Percentiles rank a stretch among this genome's conserved stretches.
Evolutionary conservation across 2,113 vertebrate species (phyloP).

Genomic region (Macaca nemestrina): DNA sequence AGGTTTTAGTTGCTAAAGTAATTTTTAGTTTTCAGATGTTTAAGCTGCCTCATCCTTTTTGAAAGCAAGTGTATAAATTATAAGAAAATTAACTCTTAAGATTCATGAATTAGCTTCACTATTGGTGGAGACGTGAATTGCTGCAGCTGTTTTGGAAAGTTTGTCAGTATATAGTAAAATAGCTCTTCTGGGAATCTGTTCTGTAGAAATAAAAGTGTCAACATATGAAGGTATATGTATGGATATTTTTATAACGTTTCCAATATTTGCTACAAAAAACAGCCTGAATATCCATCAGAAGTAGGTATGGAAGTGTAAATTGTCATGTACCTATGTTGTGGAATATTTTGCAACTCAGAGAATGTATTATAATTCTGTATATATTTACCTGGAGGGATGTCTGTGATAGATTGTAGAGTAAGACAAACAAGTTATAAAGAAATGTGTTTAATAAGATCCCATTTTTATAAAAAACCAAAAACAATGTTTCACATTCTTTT

Average conservation of each 20-base stretch:
- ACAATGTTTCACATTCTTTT: not conserved
- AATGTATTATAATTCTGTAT: not conserved
- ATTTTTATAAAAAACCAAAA: conserved; percentile 15
- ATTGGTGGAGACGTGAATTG: conserved; percentile 34
- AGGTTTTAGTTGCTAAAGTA: conserved; percentile 14
- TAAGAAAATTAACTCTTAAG: not conserved
- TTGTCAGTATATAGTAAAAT: not conserved
- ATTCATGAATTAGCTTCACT: not conserved
- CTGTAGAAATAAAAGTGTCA: conserved; percentile 23
- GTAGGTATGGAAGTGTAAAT: not conserved
- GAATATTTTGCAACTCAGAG: not conserved
- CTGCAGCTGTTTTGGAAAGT: not conserved
- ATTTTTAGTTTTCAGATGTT: conserved; percentile 31
- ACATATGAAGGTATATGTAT: not conserved
- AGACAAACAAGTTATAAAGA: not conserved
- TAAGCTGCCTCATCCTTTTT: not conserved
- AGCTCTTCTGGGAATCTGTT: not conserved
- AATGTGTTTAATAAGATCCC: not conserved
- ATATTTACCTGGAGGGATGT: not conserved
- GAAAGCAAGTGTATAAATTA: conserved; percentile 25
- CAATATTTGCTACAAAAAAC: not conserved
- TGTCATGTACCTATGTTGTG: not conserved
- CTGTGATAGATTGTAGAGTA: not conserved
- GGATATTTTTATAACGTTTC: not conserved
- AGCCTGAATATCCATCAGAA: not conserved